These are phyloP conservation scores for Solen grandis DNA, from an alignment of 1,140 invertebrate species.

Conservation along the genomic window DNA sequence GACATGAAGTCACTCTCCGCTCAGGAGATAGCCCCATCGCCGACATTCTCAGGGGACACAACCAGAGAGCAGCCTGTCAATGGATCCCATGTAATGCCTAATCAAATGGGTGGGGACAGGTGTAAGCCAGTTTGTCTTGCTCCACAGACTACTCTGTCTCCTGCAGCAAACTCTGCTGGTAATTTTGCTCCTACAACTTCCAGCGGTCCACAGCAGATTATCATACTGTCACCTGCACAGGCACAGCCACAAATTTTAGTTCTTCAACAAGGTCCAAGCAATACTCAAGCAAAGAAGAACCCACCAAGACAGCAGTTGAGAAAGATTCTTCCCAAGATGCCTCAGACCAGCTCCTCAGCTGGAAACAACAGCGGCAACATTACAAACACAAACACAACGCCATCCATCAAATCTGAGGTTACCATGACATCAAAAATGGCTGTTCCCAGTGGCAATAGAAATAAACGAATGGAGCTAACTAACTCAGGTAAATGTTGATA, in stretches of 20 bases:
- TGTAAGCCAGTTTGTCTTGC: too few species aligned
- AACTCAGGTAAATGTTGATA: too few species aligned
- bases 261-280: not conserved
- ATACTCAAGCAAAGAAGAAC: not conserved
- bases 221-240: not conserved
- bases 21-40: not conserved
- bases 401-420: not conserved
- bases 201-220: constrained; percentile 28
- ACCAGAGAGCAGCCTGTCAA: not conserved
- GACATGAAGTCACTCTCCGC: not conserved
- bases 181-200: not conserved
- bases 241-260: not conserved
- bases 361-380: not conserved
- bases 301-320: constrained; percentile 5
- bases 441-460: too few species aligned
- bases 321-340: constrained; percentile 37
- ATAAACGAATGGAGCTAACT: too few species aligned
- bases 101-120: not conserved
- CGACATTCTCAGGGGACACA: too few species aligned
- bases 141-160: not conserved
- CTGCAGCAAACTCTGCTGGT: not conserved
- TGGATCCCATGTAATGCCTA: not conserved
- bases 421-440: not conserved
- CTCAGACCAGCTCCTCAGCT: not conserved
- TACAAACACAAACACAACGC: not conserved